Evolutionary conservation across 2,797 vertebrate species (phyloP), one percentile per base, ranked within the genome.

Genomic region (Acipenser transmontanus): DNA sequence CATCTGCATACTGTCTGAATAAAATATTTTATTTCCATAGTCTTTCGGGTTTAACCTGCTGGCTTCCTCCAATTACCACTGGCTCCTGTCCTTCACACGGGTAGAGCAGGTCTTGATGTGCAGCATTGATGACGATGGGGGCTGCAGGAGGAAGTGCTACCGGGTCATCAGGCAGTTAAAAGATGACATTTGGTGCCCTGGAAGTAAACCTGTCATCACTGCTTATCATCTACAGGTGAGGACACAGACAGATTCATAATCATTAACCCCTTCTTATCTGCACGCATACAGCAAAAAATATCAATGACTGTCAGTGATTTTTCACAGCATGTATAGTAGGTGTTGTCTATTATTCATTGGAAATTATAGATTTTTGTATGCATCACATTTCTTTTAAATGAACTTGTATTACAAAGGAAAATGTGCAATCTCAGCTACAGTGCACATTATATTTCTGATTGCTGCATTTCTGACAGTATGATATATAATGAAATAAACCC

Each of bases 171-270:
- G 88, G 61, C 91, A 93, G 77, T 81, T 93, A 80, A 91, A 89
- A 69, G 92, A 94, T 74, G 91, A 93, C 0, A 56, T 87, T 50
- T 94, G 92, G 92, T 94, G 92, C 76, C 83, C 88, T 0, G 89
- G 90, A 66, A 80, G 64, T 72, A 88, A 84, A 72, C 92, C 91
- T 1, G 78, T 92, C 54, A 81, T 94, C 78, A 93, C 89, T 1
- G 74, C 88, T 61, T 85, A 91, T 67, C 92, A 94, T 69, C 84
- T 94, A 65, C 91, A 93, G 89, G 92, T 90, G 72, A 65, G 78
- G 49, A 54, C n/a, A n/a, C n/a, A n/a, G n/a, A n/a, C n/a, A n/a
- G n/a, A n/a, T n/a, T n/a, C n/a, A n/a, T n/a, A n/a, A n/a, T n/a
- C n/a, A n/a, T n/a, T n/a, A n/a, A n/a, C 14, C 14, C 14, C 14